phyloP scores from a whole-genome alignment of 2,888 invertebrate genomes.

The Heliconius charithonia region DNA sequence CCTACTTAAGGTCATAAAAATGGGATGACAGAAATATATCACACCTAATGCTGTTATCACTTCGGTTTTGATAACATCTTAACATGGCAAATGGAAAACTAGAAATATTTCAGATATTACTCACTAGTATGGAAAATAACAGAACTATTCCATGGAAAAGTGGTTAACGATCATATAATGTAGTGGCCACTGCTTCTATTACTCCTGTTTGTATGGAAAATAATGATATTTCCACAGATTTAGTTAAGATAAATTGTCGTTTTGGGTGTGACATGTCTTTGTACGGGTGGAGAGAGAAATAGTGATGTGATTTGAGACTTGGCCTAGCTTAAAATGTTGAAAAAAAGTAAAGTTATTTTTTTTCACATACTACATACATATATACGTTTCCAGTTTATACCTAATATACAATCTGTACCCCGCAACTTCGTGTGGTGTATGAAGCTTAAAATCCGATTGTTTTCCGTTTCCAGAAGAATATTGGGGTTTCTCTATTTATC shows the following conservation, averaged over 20 bases:
- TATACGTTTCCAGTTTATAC: background rate
- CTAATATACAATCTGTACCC: too few species aligned
- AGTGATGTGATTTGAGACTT: background rate
- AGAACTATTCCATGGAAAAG: background rate
- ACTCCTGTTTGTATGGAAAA: background rate
- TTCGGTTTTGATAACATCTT: conserved; percentile 24
- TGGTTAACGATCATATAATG: background rate
- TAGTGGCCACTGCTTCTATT: too few species aligned
- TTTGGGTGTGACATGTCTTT: background rate
- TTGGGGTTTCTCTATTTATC: too few species aligned
- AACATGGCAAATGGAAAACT: background rate
- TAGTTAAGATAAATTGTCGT: too few species aligned
- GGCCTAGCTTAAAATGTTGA: background rate
- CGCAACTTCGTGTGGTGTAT: too few species aligned
- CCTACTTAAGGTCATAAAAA: conserved; percentile 79
- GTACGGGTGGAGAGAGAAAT: background rate
- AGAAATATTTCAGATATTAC: background rate
- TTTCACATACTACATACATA: background rate
- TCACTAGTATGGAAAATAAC: background rate
- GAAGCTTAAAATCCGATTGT: too few species aligned
- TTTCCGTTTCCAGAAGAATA: too few species aligned
- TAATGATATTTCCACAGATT: background rate
- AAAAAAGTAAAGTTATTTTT: background rate
- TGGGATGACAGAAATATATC: conserved; percentile 79
- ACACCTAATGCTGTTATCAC: conserved; percentile 70